Evolutionary conservation across 2,113 vertebrate species (phyloP).

Genomic region (Narcine bancroftii): DNA sequence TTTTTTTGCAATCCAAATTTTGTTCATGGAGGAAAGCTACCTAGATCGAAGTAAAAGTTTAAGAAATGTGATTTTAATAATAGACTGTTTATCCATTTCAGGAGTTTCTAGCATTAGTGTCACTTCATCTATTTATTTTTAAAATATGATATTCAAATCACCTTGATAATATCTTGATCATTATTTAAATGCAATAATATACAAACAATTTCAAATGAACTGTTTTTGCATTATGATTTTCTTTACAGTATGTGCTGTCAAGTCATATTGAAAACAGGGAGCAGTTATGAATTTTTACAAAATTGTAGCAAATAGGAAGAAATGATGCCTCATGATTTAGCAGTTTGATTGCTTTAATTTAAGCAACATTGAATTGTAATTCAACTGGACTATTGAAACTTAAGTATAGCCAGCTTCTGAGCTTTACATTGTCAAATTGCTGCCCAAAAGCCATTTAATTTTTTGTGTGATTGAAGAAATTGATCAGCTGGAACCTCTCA

Average conservation of each 20-base stretch:
- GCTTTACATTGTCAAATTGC: constrained; percentile 4
- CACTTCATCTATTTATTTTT: neutral
- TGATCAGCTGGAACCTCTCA: neutral
- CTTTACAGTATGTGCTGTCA: neutral
- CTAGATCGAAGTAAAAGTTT: neutral
- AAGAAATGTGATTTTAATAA: constrained; percentile 6
- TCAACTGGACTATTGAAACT: neutral
- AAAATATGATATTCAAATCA: neutral
- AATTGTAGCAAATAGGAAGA: neutral
- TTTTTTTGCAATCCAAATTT: neutral
- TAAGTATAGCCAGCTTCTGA: neutral
- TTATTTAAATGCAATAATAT: neutral
- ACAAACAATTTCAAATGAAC: neutral
- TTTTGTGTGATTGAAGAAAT: neutral
- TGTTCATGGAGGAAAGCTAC: neutral
- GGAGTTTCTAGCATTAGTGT: neutral
- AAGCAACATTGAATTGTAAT: neutral
- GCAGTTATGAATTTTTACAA: neutral
- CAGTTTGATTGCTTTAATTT: neutral
- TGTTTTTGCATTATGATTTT: neutral
- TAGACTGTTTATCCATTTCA: no score
- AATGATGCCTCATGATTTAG: neutral
- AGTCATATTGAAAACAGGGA: no score
- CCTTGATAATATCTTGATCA: neutral
- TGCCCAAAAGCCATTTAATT: neutral